Conservation (phyloP, 2,113 vertebrate genomes). For the Platysteira castanea region DNA sequence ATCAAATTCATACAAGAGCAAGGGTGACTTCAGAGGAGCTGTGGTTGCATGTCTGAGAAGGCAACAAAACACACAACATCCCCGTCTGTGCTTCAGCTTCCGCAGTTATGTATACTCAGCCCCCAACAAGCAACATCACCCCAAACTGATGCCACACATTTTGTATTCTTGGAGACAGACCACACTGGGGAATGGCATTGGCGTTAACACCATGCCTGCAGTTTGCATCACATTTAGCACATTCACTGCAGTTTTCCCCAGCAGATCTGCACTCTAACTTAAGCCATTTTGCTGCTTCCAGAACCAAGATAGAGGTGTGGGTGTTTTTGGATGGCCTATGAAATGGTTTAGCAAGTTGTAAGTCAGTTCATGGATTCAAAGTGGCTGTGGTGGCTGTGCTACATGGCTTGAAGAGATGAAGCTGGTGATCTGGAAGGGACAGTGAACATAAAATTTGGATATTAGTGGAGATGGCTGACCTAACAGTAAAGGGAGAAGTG, state of each 20-base stretch:
- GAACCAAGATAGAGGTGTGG: not conserved
- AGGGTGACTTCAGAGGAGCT: not conserved
- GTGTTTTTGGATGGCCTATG: not conserved
- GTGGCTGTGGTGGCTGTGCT: not conserved
- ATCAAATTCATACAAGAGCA: not conserved
- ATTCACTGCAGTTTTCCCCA: not conserved
- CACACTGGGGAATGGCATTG: not conserved
- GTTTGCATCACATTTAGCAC: not conserved
- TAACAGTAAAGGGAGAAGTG: not conserved
- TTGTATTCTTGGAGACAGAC: not conserved
- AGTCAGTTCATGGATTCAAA: not conserved
- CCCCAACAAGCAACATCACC: not conserved
- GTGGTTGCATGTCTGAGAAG: not conserved
- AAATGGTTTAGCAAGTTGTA: not conserved
- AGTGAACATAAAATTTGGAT: not conserved
- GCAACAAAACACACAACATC: not conserved
- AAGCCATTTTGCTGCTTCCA: not conserved
- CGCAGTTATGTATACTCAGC: not conserved
- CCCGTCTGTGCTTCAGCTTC: not conserved
- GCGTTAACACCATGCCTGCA: not conserved
- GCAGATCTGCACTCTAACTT: not conserved
- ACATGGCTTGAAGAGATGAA: not conserved
- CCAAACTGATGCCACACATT: not conserved
- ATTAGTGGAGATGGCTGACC: not conserved
- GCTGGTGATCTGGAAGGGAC: not conserved